These are phyloP conservation scores for Etia nguti DNA, from an alignment of 2,113 vertebrate genomes.

Conservation along the genomic window DNA sequence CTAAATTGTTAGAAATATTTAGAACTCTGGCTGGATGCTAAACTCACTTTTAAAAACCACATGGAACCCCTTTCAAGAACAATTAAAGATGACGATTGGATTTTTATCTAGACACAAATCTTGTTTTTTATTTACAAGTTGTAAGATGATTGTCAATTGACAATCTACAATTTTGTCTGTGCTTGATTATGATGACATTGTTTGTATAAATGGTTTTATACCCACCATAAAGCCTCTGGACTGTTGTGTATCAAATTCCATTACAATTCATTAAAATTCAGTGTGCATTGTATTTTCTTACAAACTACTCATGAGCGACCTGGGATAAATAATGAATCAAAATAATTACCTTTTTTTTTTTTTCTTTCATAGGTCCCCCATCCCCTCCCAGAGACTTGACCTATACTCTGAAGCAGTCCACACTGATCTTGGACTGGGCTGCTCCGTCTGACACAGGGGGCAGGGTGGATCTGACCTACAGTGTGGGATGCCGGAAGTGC, in stretches of 20 bases:
- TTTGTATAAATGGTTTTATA: background rate
- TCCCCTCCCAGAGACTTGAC: slow-evolving; percentile 84
- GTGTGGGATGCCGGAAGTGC: slow-evolving; percentile 82
- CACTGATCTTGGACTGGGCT: slow-evolving; percentile 83
- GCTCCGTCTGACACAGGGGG: slow-evolving; percentile 80
- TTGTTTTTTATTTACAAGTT: too few relatives aligned
- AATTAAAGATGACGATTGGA: too few relatives aligned
- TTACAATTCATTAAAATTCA: background rate
- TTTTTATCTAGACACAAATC: too few relatives aligned
- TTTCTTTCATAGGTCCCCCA: slow-evolving; percentile 76
- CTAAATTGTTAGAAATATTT: too few relatives aligned
- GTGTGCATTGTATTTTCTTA: background rate
- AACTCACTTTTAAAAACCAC: too few relatives aligned
- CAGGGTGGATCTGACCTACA: slow-evolving; percentile 85
- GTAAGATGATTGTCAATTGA: too few relatives aligned
- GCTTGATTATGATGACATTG: background rate
- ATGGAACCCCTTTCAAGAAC: too few relatives aligned
- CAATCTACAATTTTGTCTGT: too few relatives aligned
- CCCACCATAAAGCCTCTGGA: rapidly evolving
- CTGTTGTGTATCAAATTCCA: background rate
- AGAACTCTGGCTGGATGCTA: too few relatives aligned
- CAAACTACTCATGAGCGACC: background rate
- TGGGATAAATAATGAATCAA: background rate
- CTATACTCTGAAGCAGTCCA: slow-evolving; percentile 85
- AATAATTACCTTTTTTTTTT: background rate